phyloP scores from a whole-genome alignment of 1,140 invertebrate species.

The Phenacoccus solenopsis region DNA sequence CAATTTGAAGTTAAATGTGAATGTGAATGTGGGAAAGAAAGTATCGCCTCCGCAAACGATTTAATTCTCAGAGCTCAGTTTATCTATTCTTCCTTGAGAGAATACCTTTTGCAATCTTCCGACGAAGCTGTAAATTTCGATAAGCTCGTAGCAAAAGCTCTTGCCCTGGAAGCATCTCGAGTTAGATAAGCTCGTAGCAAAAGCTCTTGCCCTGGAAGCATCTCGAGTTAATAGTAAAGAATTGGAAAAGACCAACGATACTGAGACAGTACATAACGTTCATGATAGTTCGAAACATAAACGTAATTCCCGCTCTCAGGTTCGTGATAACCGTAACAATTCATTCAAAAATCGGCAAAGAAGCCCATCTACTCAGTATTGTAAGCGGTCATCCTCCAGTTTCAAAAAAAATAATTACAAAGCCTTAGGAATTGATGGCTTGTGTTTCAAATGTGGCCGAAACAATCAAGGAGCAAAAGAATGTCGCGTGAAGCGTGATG shows the following conservation, averaged over 20 bases:
- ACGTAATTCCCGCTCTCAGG: background rate
- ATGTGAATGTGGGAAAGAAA: slow-evolving; percentile 18
- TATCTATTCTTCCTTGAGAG: slow-evolving; percentile 25
- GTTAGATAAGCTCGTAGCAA: too few species aligned
- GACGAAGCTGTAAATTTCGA: background rate
- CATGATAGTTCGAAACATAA: background rate
- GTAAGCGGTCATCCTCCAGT: too few species aligned
- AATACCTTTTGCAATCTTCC: slow-evolving; percentile 23
- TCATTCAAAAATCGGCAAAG: background rate
- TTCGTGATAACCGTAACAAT: background rate
- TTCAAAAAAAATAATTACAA: background rate
- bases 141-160: background rate
- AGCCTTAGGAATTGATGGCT: background rate
- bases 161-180: background rate
- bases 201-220: background rate
- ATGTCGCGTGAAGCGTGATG: background rate
- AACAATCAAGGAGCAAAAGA: background rate
- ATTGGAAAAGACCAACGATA: background rate
- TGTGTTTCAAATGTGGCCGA: background rate
- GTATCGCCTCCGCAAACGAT: slow-evolving; percentile 25
- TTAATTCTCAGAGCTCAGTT: slow-evolving; percentile 29
- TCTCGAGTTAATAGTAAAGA: slow-evolving; percentile 3
- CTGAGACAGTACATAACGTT: background rate
- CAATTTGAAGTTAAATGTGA: slow-evolving; percentile 14
- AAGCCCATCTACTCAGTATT: too few species aligned